Conservation (phyloP, 1,140 invertebrate genomes). For the Caligus rogercresseyi region DNA sequence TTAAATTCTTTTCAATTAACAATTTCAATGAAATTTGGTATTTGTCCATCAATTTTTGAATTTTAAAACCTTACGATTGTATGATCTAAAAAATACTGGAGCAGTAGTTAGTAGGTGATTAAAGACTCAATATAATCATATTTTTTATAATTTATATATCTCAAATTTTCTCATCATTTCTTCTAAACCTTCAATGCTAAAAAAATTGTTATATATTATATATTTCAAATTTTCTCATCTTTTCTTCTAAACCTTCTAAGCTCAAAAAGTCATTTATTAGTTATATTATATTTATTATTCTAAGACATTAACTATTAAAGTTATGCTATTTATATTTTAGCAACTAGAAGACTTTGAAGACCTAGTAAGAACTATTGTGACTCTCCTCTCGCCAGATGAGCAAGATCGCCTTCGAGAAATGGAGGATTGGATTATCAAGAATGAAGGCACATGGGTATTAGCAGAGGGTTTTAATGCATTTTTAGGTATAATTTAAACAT, state of each 20-base stretch:
- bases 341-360: slow-evolving; percentile 18
- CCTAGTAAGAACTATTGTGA: slow-evolving; percentile 11
- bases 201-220: not conserved
- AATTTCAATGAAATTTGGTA: too few relatives aligned
- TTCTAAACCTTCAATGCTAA: not conserved
- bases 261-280: not conserved
- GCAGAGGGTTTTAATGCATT: slow-evolving; percentile 15
- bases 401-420: slow-evolving; percentile 19
- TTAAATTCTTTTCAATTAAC: too few relatives aligned
- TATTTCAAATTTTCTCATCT: not conserved
- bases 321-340: slow-evolving; percentile 2
- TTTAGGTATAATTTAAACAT: not conserved
- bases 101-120: too few relatives aligned
- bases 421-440: slow-evolving; percentile 20
- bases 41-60: too few relatives aligned
- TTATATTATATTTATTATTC: not conserved
- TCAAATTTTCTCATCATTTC: not conserved
- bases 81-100: too few relatives aligned
- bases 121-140: too few relatives aligned
- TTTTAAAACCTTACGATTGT: too few relatives aligned
- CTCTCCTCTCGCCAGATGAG: slow-evolving; percentile 2
- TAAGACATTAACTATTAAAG: not conserved
- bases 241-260: not conserved
- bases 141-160: not conserved
- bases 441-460: slow-evolving; percentile 18